Conservation (phyloP, 2,797 vertebrate genomes). For the Rhinella marina region DNA sequence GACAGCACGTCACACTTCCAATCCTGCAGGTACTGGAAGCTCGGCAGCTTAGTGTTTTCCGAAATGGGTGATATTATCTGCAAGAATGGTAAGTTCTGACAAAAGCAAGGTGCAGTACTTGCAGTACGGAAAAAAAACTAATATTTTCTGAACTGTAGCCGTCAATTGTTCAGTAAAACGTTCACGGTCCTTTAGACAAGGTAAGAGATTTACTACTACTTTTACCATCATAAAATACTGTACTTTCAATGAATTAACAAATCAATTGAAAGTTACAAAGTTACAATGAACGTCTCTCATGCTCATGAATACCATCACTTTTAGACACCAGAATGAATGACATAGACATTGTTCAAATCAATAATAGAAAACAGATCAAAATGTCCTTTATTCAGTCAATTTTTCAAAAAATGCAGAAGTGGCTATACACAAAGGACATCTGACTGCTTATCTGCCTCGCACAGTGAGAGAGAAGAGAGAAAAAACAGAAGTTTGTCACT, state of each 20-base stretch:
- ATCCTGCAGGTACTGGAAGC: no score
- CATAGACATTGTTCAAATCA: background rate
- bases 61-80: background rate
- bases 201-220: background rate
- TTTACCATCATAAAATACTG: background rate
- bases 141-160: background rate
- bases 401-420: background rate
- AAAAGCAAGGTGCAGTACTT: background rate
- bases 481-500: background rate
- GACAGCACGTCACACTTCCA: no score
- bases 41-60: background rate
- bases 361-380: background rate
- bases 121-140: background rate
- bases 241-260: background rate
- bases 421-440: background rate
- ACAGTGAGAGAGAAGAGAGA: background rate
- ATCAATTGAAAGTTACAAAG: conserved; percentile 4
- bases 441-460: background rate
- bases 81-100: background rate
- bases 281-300: background rate
- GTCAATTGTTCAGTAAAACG: background rate
- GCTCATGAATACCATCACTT: background rate
- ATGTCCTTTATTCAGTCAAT: background rate
- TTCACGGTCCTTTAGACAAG: background rate
- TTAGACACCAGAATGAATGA: background rate